Percentiles rank a stretch among this genome's conserved stretches.
Conservation (phyloP, 2,888 invertebrate species). For the Camponotus fellah region DNA sequence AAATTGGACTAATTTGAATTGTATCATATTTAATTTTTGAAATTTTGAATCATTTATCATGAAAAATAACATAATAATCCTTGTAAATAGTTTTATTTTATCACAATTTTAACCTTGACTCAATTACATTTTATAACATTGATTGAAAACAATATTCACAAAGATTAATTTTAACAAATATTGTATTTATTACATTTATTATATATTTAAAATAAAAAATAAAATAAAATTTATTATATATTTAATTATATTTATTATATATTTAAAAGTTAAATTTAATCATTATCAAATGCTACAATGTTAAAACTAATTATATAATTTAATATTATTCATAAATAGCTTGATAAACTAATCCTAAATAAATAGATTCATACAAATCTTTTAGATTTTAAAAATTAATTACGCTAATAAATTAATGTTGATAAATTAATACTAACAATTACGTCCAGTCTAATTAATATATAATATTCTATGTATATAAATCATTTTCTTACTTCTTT, state of each 20-base stretch:
- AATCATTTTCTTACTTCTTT: too few species aligned
- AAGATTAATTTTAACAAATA: background rate
- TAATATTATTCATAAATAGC: background rate
- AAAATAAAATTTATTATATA: too few species aligned
- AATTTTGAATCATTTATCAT: background rate
- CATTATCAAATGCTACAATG: background rate
- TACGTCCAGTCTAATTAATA: background rate
- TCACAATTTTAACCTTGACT: background rate
- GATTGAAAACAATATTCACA: background rate
- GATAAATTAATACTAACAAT: background rate
- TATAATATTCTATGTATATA: too few species aligned
- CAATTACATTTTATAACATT: background rate
- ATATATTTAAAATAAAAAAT: too few species aligned
- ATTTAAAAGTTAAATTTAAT: background rate
- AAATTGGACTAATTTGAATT: background rate
- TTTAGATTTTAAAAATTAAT: too few species aligned
- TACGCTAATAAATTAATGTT: background rate
- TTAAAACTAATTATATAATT: background rate
- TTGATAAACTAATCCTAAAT: background rate
- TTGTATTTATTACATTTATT: background rate
- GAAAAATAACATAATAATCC: background rate
- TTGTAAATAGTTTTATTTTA: background rate
- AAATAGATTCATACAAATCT: background rate
- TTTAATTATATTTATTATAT: too few species aligned
- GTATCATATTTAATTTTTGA: background rate